A percentile compares a stretch with the other conserved stretches of the same genome.
These are phyloP conservation scores for Vimba vimba DNA, from an alignment of 2,113 vertebrate genomes.

Conservation along the genomic window DNA sequence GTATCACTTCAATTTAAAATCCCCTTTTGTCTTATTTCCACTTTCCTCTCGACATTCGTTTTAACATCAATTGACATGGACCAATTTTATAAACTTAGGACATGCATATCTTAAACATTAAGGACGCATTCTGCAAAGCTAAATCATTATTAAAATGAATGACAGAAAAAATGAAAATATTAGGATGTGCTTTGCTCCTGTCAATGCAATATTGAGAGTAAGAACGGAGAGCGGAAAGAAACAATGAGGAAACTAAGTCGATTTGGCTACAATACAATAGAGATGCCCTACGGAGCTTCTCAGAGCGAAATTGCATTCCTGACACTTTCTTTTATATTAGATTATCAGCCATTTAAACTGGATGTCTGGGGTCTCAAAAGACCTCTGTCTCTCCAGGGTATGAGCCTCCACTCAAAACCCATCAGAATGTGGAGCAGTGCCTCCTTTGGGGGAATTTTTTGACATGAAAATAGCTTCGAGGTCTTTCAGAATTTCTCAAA, in stretches of 20 bases:
- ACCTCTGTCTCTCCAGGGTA: conserved; percentile 12
- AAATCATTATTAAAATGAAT: background rate
- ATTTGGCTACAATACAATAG: conserved; percentile 39
- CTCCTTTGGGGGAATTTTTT: conserved; percentile 30
- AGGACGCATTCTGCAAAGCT: background rate
- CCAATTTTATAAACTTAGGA: background rate
- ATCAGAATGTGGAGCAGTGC: conserved; percentile 22
- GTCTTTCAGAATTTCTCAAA: background rate
- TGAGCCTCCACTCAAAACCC: conserved; percentile 30
- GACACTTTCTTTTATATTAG: conserved; percentile 43
- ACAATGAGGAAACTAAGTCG: conserved; percentile 7
- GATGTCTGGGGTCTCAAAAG: conserved; percentile 47
- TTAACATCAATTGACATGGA: too few species aligned
- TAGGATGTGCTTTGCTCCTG: conserved; percentile 24
- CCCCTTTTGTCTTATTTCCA: too few species aligned
- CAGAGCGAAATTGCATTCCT: conserved; percentile 9
- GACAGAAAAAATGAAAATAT: conserved; percentile 3
- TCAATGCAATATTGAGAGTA: background rate
- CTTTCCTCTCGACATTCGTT: too few species aligned
- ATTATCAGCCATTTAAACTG: conserved; percentile 52
- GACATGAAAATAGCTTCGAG: conserved; percentile 20
- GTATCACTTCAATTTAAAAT: too few species aligned
- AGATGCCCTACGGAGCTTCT: conserved; percentile 16
- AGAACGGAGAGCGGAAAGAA: conserved; percentile 2
- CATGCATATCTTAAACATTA: background rate